phyloP scores from a whole-genome alignment of 2,888 invertebrate genomes.

The Anoncus sp. region DNA sequence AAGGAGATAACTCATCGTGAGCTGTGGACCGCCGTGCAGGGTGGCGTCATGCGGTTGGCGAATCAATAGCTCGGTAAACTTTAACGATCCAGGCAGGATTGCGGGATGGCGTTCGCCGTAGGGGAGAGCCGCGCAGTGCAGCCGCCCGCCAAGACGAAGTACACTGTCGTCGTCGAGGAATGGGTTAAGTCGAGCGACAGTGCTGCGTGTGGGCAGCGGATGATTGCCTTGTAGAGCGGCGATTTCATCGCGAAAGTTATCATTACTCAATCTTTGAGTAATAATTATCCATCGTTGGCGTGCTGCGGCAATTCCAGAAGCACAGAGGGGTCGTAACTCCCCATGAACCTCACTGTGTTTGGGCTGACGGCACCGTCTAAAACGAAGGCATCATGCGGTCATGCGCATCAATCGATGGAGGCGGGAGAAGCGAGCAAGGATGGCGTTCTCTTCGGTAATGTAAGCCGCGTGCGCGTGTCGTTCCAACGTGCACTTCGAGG shows the following conservation, averaged over 20 bases:
- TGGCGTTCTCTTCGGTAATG: neutral
- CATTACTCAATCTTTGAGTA: too few relatives aligned
- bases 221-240: neutral
- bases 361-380: too few relatives aligned
- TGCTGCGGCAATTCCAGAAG: neutral
- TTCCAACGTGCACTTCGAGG: neutral
- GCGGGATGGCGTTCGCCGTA: constrained; percentile 6
- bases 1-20: neutral
- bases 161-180: constrained; percentile 7
- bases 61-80: constrained; percentile 6
- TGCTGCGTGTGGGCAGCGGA: neutral
- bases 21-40: constrained; percentile 6
- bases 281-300: constrained; percentile 18
- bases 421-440: constrained; percentile 6
- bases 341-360: too few relatives aligned
- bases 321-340: neutral
- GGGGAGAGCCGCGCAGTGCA: neutral
- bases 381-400: too few relatives aligned
- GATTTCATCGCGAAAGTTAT: constrained; percentile 1
- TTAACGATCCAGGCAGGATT: neutral
- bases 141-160: constrained; percentile 27
- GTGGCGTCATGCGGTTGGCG: constrained; percentile 21
- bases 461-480: neutral
- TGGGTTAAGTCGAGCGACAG: constrained; percentile 1
- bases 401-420: too few relatives aligned